These are phyloP conservation scores for Antechinus flavipes DNA, from an alignment of 2,113 vertebrate genomes.

Conservation along the genomic window DNA sequence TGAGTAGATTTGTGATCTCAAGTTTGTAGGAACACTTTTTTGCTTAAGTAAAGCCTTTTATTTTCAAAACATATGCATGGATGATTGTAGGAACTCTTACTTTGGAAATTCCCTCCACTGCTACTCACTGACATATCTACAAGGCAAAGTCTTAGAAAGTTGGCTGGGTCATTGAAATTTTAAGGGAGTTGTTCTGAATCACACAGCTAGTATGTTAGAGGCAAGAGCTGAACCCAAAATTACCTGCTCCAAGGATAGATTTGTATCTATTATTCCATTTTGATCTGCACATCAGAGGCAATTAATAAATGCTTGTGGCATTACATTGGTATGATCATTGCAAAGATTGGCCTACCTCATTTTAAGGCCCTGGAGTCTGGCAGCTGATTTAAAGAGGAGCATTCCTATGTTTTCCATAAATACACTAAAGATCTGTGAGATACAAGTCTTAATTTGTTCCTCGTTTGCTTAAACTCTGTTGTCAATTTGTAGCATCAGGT, in stretches of 20 bases:
- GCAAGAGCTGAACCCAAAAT: background rate
- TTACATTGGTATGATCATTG: background rate
- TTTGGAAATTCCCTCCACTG: background rate
- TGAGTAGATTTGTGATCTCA: background rate
- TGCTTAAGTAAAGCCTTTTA: too few relatives aligned
- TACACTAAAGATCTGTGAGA: background rate
- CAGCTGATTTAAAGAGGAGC: background rate
- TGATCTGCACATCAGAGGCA: background rate
- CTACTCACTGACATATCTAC: background rate
- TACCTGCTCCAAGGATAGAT: background rate
- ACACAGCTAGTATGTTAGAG: background rate
- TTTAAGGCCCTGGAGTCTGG: background rate
- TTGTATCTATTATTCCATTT: background rate
- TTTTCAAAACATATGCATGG: too few relatives aligned
- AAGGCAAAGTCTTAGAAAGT: background rate
- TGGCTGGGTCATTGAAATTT: background rate
- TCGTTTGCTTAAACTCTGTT: slow-evolving; percentile 39
- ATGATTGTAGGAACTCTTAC: background rate
- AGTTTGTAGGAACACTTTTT: background rate
- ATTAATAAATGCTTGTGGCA: background rate
- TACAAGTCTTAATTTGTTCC: slow-evolving; percentile 14
- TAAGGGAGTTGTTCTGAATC: background rate
- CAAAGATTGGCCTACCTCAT: background rate
- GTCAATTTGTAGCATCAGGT: slow-evolving; percentile 43
- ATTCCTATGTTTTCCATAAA: background rate